Base-by-base conservation (phyloP, 2,797 vertebrate species). In the Etheostoma nigrum region DNA sequence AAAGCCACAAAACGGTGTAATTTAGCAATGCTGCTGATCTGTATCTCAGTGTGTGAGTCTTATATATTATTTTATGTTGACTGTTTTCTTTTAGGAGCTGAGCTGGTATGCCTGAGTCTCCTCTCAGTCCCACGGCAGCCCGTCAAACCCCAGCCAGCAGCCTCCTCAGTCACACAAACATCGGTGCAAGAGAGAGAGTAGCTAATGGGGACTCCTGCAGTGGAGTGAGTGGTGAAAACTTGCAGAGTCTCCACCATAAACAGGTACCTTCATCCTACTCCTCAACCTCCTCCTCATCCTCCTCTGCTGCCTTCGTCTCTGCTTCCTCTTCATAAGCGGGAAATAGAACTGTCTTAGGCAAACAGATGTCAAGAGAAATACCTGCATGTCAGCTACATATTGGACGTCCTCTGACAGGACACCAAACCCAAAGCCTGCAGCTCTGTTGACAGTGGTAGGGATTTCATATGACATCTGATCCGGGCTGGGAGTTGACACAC, bases 391-490 rank as follows among this genome's bases (percentile, higher is more conserved):
- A 45, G 79, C 63, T 81, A 73, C 63, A 69, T 66, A 78, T 71
- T 84, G 75, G 83, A 86, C 30, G n/a, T 79, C 78, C 69, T 75
- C 71, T 82, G 86, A 86, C 81, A 87, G 83, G 76, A 81, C 82
- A 60, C 57, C 67, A 55, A 68, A 77, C 76, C 74, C n/a, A 11
- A 69, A 74, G 79, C 21, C 80, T 58, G 59, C 55, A 94, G 94
- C 94, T 96, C 95, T 96, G 97, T 96, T 96, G 96, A 97, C 96
- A 96, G 95, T 95, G 96, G 94, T 92, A 94, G 94, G 96, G 95
- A 95, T 95, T 96, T 96, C 95, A 96, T 97, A 96, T 96, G 95
- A 96, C 96, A 95, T 96, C 95, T 96, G 95, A 96, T 95, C 94
- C 93, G 92, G 95, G 95, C 91, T 92, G 95, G 95, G 96, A 96